phyloP scores from a whole-genome alignment of 1,140 invertebrate genomes.

The Meteorus sp. region DNA sequence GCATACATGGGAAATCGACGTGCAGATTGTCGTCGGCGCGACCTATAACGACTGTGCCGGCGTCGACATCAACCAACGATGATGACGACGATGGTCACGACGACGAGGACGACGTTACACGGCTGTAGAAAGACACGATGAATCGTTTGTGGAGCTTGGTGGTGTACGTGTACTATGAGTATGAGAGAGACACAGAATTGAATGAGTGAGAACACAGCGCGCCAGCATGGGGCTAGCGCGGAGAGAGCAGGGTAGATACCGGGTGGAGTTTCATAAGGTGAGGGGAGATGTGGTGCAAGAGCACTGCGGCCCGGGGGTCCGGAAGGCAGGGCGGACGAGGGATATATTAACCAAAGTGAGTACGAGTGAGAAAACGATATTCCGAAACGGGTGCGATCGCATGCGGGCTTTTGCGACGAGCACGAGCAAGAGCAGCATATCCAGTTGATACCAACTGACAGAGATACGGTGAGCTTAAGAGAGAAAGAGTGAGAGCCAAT shows the following conservation, averaged over 20 bases:
- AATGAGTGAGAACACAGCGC: neutral
- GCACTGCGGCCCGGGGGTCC: conserved; percentile 20
- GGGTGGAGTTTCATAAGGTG: conserved; percentile 4
- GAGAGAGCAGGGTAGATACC: conserved; percentile 4
- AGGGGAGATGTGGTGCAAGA: too few relatives aligned
- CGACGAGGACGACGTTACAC: neutral
- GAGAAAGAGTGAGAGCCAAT: neutral
- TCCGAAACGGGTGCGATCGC: conserved; percentile 4
- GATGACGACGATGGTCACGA: neutral
- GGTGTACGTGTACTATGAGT: neutral
- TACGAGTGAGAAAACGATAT: neutral
- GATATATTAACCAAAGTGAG: neutral
- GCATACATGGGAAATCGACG: conserved; percentile 16
- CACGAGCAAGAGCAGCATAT: too few relatives aligned
- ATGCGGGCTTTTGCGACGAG: too few relatives aligned
- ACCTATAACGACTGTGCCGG: conserved; percentile 22
- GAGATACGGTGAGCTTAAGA: neutral
- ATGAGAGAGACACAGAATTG: neutral
- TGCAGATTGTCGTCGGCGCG: conserved; percentile 20
- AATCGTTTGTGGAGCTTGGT: neutral
- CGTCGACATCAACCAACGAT: conserved; percentile 18
- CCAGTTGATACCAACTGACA: too few relatives aligned
- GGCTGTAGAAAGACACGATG: neutral
- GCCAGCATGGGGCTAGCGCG: neutral
- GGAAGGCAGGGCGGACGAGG: conserved; percentile 21